Conservation (phyloP, 2,888 invertebrate genomes). For the Spatulosminthurus flaviceps region DNA sequence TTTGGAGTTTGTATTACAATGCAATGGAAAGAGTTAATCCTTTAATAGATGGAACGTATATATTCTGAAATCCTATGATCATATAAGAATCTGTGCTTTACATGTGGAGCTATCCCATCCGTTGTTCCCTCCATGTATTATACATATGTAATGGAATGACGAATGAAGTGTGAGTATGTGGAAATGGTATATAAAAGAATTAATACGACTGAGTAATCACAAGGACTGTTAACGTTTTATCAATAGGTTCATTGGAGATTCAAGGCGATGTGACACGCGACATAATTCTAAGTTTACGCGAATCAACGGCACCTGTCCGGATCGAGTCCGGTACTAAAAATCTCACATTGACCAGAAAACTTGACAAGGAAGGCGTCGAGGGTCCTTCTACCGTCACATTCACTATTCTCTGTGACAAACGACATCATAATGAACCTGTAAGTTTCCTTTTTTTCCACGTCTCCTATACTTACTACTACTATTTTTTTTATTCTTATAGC, state of each 20-base stretch:
- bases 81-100: too few relatives aligned
- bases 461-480: too few relatives aligned
- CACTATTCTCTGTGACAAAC: slow-evolving; percentile 84
- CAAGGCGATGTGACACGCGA: slow-evolving; percentile 84
- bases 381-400: slow-evolving; percentile 88
- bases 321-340: slow-evolving; percentile 82
- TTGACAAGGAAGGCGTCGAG: slow-evolving; percentile 81
- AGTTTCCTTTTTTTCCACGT: slow-evolving; percentile 65
- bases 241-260: slow-evolving; percentile 75
- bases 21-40: too few relatives aligned
- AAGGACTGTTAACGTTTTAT: slow-evolving; percentile 26
- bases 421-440: slow-evolving; percentile 81
- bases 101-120: too few relatives aligned
- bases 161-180: too few relatives aligned
- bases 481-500: neutral
- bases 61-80: too few relatives aligned
- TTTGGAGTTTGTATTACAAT: too few relatives aligned
- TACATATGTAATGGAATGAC: too few relatives aligned
- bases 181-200: too few relatives aligned
- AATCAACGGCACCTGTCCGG: slow-evolving; percentile 80
- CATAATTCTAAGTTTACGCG: slow-evolving; percentile 80
- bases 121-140: too few relatives aligned
- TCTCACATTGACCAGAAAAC: slow-evolving; percentile 77
- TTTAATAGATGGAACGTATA: too few relatives aligned
- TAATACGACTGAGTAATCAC: neutral